Evolutionary conservation across 2,113 vertebrate genomes (phyloP).

Genomic region (Corythaeola cristata): DNA sequence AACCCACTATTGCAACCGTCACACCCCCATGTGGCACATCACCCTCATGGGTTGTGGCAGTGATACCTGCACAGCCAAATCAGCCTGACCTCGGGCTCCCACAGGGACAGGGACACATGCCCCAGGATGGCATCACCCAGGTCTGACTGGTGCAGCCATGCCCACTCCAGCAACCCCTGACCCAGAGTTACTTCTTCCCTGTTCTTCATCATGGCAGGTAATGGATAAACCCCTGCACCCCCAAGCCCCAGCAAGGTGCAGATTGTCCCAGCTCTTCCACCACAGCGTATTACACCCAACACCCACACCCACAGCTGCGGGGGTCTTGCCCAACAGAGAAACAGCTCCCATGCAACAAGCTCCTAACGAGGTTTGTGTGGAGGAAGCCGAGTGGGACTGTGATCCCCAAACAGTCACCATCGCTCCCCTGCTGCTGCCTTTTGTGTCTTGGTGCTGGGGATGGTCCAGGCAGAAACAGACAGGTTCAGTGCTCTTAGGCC

Average conservation of each 20-base stretch:
- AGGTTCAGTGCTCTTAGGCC: background rate
- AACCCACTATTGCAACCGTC: no score
- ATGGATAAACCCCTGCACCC: background rate
- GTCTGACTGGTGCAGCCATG: no score
- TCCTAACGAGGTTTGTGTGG: background rate
- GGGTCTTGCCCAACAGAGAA: background rate
- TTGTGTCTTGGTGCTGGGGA: background rate
- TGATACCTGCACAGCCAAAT: no score
- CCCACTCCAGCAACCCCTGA: background rate
- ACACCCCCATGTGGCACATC: no score
- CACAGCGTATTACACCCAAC: background rate
- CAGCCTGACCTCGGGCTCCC: no score
- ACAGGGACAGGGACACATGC: no score
- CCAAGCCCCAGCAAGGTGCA: background rate
- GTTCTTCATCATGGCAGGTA: background rate
- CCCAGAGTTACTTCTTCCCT: background rate
- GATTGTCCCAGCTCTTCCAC: background rate
- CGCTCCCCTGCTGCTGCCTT: background rate
- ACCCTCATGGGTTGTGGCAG: no score
- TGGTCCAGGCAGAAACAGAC: background rate
- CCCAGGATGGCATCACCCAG: no score
- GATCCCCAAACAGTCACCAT: background rate
- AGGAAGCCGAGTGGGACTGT: background rate
- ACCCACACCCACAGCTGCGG: background rate
- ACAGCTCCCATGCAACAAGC: fast-evolving